These are phyloP conservation scores for Tympanuchus pallidicinctus DNA, from an alignment of 2,113 vertebrate species.

Conservation along the genomic window DNA sequence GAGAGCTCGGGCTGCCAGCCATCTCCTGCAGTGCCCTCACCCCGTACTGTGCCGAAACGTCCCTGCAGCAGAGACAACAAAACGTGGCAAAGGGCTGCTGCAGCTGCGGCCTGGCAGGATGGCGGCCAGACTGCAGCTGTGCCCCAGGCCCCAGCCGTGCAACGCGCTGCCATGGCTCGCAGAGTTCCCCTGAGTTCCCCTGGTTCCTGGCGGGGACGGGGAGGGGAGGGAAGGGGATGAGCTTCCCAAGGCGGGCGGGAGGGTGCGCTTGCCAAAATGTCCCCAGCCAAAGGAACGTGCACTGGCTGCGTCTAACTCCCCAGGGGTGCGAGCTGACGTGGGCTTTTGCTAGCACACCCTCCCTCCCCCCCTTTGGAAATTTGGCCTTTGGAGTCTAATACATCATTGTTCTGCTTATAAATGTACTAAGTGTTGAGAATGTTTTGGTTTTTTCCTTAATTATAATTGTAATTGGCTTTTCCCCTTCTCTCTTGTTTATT, in stretches of 20 bases:
- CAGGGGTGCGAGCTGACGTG: constrained; percentile 41
- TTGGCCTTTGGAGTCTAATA: constrained; percentile 69
- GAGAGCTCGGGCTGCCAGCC: constrained; percentile 4
- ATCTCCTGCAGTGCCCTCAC: background rate
- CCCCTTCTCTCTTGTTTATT: constrained; percentile 84
- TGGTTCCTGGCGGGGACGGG: constrained; percentile 55
- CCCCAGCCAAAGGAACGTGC: constrained; percentile 56
- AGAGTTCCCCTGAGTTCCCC: constrained; percentile 39
- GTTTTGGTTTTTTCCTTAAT: constrained; percentile 84
- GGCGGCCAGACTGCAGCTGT: background rate
- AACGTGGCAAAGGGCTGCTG: constrained; percentile 19
- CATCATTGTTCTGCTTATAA: constrained; percentile 80
- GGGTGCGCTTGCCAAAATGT: constrained; percentile 48
- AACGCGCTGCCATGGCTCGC: background rate
- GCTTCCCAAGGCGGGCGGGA: constrained; percentile 55
- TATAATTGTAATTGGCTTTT: constrained; percentile 90
- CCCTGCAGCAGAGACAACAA: constrained; percentile 27
- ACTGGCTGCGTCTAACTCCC: constrained; percentile 60
- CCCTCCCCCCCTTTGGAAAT: constrained; percentile 67
- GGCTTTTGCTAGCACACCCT: constrained; percentile 65
- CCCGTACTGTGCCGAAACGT: background rate
- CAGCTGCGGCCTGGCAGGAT: background rate
- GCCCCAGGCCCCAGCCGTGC: background rate
- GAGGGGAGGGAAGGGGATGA: constrained; percentile 57
- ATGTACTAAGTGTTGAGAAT: constrained; percentile 82